Percentiles rank a stretch among this genome's conserved stretches.
Conservation (phyloP, 2,113 vertebrate genomes). For the Tragelaphus buxtoni region DNA sequence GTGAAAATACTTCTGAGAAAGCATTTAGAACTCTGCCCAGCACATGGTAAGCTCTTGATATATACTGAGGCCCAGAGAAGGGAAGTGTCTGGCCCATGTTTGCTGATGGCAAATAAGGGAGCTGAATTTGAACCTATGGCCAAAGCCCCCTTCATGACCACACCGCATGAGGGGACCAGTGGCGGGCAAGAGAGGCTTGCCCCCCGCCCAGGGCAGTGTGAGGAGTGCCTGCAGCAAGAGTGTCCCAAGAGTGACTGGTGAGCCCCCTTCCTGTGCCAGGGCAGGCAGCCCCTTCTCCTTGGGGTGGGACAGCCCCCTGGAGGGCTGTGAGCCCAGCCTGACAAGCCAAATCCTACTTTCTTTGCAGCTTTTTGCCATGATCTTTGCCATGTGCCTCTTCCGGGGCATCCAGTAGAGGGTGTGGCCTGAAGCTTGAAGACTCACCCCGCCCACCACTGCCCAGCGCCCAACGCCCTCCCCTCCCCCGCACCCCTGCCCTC, state of each 20-base stretch:
- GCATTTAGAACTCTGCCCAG: neutral
- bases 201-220: rapidly evolving
- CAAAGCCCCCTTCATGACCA: neutral
- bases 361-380: constrained; percentile 92
- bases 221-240: neutral
- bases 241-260: rapidly evolving
- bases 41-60: rapidly evolving
- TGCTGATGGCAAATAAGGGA: neutral
- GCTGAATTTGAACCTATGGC: neutral
- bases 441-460: neutral
- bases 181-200: rapidly evolving
- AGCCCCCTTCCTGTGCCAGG: neutral
- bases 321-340: neutral
- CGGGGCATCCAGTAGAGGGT: constrained; percentile 89
- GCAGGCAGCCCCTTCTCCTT: neutral
- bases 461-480: neutral
- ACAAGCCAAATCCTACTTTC: neutral
- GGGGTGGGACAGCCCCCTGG: neutral
- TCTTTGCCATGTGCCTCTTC: constrained; percentile 96
- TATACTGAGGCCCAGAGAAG: neutral
- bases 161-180: neutral
- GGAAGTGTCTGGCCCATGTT: neutral
- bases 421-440: neutral
- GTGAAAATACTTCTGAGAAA: neutral
- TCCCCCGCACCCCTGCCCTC: neutral